Evolutionary conservation across 1,140 invertebrate species (phyloP), one percentile per base, ranked within the genome.

Genomic region (Bombus difficillimus): DNA sequence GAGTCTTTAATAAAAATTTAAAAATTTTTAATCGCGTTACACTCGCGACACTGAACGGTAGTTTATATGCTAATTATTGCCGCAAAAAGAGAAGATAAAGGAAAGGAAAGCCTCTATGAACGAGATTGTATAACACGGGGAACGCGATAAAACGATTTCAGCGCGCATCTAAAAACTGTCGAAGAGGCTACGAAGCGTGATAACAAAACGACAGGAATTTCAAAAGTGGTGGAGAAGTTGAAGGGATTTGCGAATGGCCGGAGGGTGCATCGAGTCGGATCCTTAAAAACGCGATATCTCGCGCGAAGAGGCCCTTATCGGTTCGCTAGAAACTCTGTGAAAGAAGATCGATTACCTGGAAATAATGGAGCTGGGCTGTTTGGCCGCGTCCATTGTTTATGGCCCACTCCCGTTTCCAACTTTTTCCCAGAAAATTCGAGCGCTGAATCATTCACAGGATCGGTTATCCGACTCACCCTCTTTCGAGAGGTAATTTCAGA

Each of bases 281-380:
- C n/a, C 32, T 79, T 69, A 69, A 79, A 84, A 84, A 84, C 37
- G 74, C 18, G 37, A 59, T 78, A 78, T 34, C 82, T 34, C 28
- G 9, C 81, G 64, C 57, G 57, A 25, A 32, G 41, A 76, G 47
- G 64, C 37, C 47, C 74, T 78, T 78, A 78, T 83, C 75, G 82
- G 74, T 59, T 53, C 32, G 15, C 43, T 34, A 13, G 64, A n/a
- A 69, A 71, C 82, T 59, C 47, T 0, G 47, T 34, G 47, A 71
- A 84, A 79, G 74, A 59, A 71, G 75, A 84, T 84, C 82, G 82
- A 84, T 84, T 75, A 78, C 66, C 82, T 78, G 75, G 53, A 84
- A 84, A 84, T 78, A 84, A 84, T 78, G 66, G 64, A 62, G 82
- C 39, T 28, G 83, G 18, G 47, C 59, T 62, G 66, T 62, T 47